Conservation (phyloP, 2,113 vertebrate genomes). For the Chaenocephalus aceratus region DNA sequence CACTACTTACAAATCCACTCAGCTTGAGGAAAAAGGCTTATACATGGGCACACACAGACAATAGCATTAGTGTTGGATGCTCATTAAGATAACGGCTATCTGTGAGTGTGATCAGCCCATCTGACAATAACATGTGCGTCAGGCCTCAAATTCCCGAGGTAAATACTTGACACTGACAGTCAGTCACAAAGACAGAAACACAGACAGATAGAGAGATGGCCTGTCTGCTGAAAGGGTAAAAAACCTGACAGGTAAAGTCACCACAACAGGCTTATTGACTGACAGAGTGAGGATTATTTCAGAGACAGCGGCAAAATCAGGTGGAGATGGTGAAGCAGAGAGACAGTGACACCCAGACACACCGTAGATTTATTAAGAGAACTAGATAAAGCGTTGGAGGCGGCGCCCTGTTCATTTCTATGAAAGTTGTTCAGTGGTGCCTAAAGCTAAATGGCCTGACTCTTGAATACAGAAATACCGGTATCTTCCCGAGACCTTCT, state of each 20-base stretch:
- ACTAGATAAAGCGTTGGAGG: too few species aligned
- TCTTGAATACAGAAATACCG: too few species aligned
- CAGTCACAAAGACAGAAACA: constrained; percentile 61
- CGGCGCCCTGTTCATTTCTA: too few species aligned
- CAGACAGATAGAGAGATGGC: constrained; percentile 53
- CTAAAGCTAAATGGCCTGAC: too few species aligned
- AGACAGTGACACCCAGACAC: constrained; percentile 15
- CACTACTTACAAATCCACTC: constrained; percentile 60
- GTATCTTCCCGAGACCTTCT: too few species aligned
- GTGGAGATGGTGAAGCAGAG: constrained; percentile 22
- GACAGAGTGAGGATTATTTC: constrained; percentile 66
- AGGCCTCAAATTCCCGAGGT: constrained; percentile 49
- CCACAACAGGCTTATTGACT: constrained; percentile 65
- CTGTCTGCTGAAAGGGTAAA: constrained; percentile 30
- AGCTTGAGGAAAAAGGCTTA: constrained; percentile 62
- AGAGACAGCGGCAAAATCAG: constrained; percentile 47
- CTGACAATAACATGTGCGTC: constrained; percentile 70
- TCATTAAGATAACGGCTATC: constrained; percentile 81
- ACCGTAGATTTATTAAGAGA: too few species aligned
- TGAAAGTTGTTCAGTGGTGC: too few species aligned
- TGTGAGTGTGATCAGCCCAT: constrained; percentile 53
- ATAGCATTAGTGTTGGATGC: constrained; percentile 73
- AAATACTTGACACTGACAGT: constrained; percentile 67
- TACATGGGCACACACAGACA: constrained; percentile 66
- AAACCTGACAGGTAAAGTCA: constrained; percentile 77